Evolutionary conservation across 1,140 invertebrate species (phyloP), one percentile per base, ranked within the genome.

Genomic region (Pseudobourletiella spinata): DNA sequence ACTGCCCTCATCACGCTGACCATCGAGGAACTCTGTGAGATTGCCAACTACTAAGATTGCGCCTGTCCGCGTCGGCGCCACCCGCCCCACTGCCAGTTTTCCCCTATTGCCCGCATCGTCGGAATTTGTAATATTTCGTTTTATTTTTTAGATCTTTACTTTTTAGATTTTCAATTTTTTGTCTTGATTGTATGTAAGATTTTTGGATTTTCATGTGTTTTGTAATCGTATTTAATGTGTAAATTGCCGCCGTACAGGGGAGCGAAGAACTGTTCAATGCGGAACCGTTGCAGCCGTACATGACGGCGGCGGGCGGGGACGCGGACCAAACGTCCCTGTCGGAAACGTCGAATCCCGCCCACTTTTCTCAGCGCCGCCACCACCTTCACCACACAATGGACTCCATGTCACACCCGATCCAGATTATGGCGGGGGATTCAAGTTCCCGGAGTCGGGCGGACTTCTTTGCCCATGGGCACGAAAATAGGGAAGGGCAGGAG

Each of bases 191-290:
- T n/a, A n/a, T 6, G 79, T 91, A 32, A 88, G 90, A 76, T n/a
- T n/a, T n/a, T n/a, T n/a, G n/a, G n/a, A n/a, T n/a, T n/a, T 50
- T 25, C 2, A 52, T 55, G 24, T 35, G 26, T 63, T 52, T 77
- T 16, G 15, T 24, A 24, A 46, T n/a, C n/a, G n/a, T n/a, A n/a
- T 54, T 46, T 24, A 3, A 52, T 52, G 25, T 30, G 28, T 62
- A n/a, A n/a, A n/a, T 51, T 77, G n/a, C n/a, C n/a, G n/a, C n/a
- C n/a, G n/a, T n/a, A n/a, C n/a, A 89, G 80, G 89, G 89, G 42
- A 94, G 89, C 25, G 93, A 98, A 76, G 93, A 98, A 74, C 76
- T 98, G 43, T 98, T 98, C 73, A 87, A 87, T 46, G 90, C 94
- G 8, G 94, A 98, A 72, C 92, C 93, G 1, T 75, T 95, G 24